Evolutionary conservation across 2,888 invertebrate species (phyloP), one percentile per base, ranked within the genome.

Genomic region (Hedychridium roseum): DNA sequence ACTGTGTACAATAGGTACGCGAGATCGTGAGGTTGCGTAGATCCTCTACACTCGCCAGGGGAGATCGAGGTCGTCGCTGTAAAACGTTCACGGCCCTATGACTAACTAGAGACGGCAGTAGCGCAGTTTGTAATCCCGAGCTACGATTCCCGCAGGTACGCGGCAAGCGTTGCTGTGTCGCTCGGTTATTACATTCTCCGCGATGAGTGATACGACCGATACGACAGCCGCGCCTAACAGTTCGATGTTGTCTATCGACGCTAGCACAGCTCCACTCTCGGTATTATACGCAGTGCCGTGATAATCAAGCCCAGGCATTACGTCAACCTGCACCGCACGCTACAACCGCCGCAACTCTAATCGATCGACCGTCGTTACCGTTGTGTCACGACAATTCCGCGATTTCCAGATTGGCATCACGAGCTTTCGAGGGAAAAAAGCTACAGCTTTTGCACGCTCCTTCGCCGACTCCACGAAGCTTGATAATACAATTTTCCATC

Each of bases 261-360:
- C 36, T 28, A 21, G 28, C 43, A 28, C 18, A 5, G 35, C 38
- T 43, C 28, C 30, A 16, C 23, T 34, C 27, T 17, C 23, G 34
- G 35, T 41, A 41, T 51, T 51, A 51, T 36, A 34, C 32, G 40
- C 34, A 26, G 26, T 23, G 41, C 26, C 44, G 34, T 31, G 59
- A 54, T 54, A 51, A 54, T 54, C 51, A 48, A 55, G 48, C 51
- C 42, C 21, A 31, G 31, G 30, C 23, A 38, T n/a, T 40, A 43
- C 37, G 41, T 44, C 39, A 46, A 31, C 43, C 32, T 34, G 54
- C 35, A 12, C 35, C 18, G 26, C 30, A 39, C 23, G 23, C 30
- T 7, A n/a, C 20, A 27, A 16, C 46, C 37, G 20, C 36, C 14
- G 35, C 38, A 45, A 54, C n/a, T 35, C 49, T 28, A 42, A 58